Evolutionary conservation across 1,140 invertebrate species (phyloP), one percentile per base, ranked within the genome.

Genomic region (Panagrolaimus sp.): DNA sequence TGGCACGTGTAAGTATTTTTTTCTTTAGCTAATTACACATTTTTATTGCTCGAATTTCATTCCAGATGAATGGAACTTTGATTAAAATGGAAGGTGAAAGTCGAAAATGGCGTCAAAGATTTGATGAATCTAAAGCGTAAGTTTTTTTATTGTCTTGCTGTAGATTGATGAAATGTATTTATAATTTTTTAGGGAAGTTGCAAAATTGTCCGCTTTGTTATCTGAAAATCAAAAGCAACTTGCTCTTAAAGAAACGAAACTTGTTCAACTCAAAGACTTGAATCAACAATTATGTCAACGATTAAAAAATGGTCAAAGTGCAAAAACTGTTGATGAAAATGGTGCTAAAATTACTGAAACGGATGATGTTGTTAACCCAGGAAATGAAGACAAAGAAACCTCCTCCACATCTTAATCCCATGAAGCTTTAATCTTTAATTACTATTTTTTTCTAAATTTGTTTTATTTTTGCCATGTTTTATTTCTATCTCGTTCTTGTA

Each of bases 41-140:
- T 38, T 38, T 38, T 38, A 38, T 4, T 4, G 7, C 32, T 38
- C 7, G 2, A 38, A 2, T 38, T 4, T 38, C 7, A 32, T 70
- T 72, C 1, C 52, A 79, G 74, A 76, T 76, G 75, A 76, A 76
- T 26, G 58, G 63, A 14, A 75, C 76, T 14, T 32, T 76, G 45
- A 76, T 76, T 17, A 76, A 71, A 58, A 43, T 76, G 45, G 58
- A 76, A 26, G 63, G 64, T 12, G 75, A 78, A 26, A 45, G 68
- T 38, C 62, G 47, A n/a, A 75, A 73, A 38, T 73, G 65, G 62
- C 69, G 62, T 38, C 46, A 63, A 24, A 28, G 70, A 28, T 63
- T 73, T 10, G 67, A 78, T 28, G 77, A 74, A 43, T 45, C 64
- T 0, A 74, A 77, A 21, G 67, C 48, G 76, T 75, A 46, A 65